Percentiles rank a stretch among this genome's conserved stretches.
Conservation (phyloP, 2,888 invertebrate genomes). For the Epinotia demarniana region DNA sequence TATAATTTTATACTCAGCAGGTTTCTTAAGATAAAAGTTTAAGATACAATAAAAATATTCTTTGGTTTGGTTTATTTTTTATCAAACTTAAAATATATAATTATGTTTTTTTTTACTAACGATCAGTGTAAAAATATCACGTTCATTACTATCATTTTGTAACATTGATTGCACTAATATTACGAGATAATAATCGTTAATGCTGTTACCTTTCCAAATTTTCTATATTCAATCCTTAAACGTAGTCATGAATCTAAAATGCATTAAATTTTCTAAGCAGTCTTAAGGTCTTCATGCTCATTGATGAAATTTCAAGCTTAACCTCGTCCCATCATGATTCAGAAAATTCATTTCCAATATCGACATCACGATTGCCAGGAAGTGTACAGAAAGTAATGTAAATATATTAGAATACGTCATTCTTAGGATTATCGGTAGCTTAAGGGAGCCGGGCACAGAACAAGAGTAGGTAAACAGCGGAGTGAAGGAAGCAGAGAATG, state of each 20-base stretch:
- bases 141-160: slow-evolving; percentile 46
- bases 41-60: slow-evolving; percentile 60
- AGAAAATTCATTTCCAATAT: slow-evolving; percentile 58
- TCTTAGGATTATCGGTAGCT: slow-evolving; percentile 70
- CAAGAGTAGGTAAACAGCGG: slow-evolving; percentile 61
- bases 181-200: slow-evolving; percentile 16
- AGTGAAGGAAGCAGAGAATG: slow-evolving; percentile 61
- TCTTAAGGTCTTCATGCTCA: slow-evolving; percentile 69
- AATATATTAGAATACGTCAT: slow-evolving; percentile 73
- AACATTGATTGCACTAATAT: slow-evolving; percentile 14
- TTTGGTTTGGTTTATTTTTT: slow-evolving; percentile 47
- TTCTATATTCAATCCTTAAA: slow-evolving; percentile 19
- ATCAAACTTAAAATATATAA: slow-evolving; percentile 37
- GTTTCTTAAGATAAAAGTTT: slow-evolving; percentile 77
- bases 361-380: slow-evolving; percentile 70
- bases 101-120: slow-evolving; percentile 27
- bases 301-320: slow-evolving; percentile 83
- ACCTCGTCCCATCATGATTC: slow-evolving; percentile 65
- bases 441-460: slow-evolving; percentile 71
- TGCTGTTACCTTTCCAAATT: slow-evolving; percentile 17
- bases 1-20: slow-evolving; percentile 83
- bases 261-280: slow-evolving; percentile 42
- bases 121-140: slow-evolving; percentile 47
- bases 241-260: slow-evolving; percentile 40
- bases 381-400: slow-evolving; percentile 79